phyloP scores from a whole-genome alignment of 2,888 invertebrate species.

The Baccha elongata region DNA sequence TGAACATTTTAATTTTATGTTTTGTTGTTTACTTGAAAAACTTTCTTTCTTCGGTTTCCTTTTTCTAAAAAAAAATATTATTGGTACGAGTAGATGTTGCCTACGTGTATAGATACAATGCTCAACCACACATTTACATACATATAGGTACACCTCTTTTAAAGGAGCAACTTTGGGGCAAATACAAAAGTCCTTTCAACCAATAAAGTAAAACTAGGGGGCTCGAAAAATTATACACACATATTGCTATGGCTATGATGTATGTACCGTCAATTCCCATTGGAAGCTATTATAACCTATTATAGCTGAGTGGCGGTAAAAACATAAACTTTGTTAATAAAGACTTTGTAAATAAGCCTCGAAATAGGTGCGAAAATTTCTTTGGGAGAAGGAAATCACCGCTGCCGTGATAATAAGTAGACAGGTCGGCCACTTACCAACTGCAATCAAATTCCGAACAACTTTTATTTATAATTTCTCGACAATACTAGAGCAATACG shows the following conservation, averaged over 20 bases:
- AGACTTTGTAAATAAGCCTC: background rate
- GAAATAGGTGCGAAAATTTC: slow-evolving; percentile 2
- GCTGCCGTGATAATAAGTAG: too few relatives aligned
- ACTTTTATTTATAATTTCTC: too few relatives aligned
- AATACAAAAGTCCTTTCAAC: background rate
- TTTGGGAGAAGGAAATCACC: background rate
- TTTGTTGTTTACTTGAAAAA: slow-evolving; percentile 47
- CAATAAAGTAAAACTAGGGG: background rate
- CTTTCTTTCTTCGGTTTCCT: background rate
- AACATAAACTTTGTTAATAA: slow-evolving; percentile 8
- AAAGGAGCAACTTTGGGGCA: background rate
- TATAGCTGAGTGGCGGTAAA: background rate
- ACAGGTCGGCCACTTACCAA: too few relatives aligned
- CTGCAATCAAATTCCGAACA: too few relatives aligned
- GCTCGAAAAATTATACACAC: background rate
- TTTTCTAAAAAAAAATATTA: background rate
- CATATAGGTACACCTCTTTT: background rate
- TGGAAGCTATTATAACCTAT: slow-evolving; percentile 5
- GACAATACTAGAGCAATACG: too few relatives aligned
- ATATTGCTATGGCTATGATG: background rate
- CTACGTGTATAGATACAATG: background rate
- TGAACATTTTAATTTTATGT: slow-evolving; percentile 55
- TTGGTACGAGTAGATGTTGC: too few relatives aligned
- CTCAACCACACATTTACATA: background rate
- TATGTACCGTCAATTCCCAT: background rate